Evolutionary conservation across 1,140 invertebrate species (phyloP).

Genomic region (Hypothenemus hampei): DNA sequence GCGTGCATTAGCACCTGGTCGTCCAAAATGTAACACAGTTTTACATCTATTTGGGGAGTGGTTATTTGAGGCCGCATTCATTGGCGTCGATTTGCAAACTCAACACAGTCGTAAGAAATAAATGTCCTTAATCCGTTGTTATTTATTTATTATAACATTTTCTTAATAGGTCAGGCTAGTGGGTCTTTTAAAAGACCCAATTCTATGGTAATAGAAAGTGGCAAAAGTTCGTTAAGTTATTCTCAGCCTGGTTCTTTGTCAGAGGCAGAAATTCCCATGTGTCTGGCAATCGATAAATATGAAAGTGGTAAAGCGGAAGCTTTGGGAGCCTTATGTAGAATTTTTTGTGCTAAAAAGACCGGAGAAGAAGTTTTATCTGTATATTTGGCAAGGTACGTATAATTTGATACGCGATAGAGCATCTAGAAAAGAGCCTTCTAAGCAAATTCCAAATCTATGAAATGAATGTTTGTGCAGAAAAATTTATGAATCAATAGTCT

Average conservation of each 20-base stretch:
- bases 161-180: slow-evolving; percentile 29
- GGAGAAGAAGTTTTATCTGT: slow-evolving; percentile 91
- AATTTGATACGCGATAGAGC: not conserved
- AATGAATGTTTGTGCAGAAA: too few species aligned
- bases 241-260: slow-evolving; percentile 51
- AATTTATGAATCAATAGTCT: too few species aligned
- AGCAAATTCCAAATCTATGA: too few species aligned
- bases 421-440: too few species aligned
- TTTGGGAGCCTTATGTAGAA: slow-evolving; percentile 87
- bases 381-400: slow-evolving; percentile 72
- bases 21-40: slow-evolving; percentile 87
- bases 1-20: slow-evolving; percentile 59
- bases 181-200: slow-evolving; percentile 39
- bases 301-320: slow-evolving; percentile 90
- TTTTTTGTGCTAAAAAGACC: slow-evolving; percentile 95
- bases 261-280: slow-evolving; percentile 50
- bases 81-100: slow-evolving; percentile 65
- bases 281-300: slow-evolving; percentile 61
- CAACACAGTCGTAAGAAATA: slow-evolving; percentile 33
- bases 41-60: slow-evolving; percentile 94
- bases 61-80: slow-evolving; percentile 92
- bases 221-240: slow-evolving; percentile 43
- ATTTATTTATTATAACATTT: slow-evolving; percentile 1
- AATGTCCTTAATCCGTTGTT: not conserved
- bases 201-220: slow-evolving; percentile 41